Base-by-base conservation (phyloP, 1,140 invertebrate genomes). In the Diachasma alloeum region DNA sequence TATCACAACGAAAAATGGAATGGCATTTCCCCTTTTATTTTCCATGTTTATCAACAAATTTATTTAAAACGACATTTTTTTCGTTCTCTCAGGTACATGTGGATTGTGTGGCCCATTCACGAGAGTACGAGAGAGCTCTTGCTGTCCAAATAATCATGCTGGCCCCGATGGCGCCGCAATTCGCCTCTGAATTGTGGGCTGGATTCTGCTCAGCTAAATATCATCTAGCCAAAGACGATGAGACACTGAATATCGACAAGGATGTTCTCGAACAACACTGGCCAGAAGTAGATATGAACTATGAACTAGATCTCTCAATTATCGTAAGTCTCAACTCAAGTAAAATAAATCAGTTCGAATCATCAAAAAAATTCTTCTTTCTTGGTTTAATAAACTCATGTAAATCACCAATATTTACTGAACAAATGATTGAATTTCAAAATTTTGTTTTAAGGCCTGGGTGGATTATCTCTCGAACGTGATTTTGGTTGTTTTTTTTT, bases 111-210 rank as follows among this genome's bases (percentile, higher is more conserved):
- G 91, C 91, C 15, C 91, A 91, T 75, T 94, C 95, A 84, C 88
- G 89, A n/a, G 92, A 97, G 82, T 98, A 92, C 88, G 95, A 97
- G 88, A 87, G 92, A 80, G 92, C 95, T 11, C 88, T 98, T 68
- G 95, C 93, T 17, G 88, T 90, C 13, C 92, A 96, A 81, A 92
- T 98, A 66, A 95, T 98, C 73, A 94, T 97, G 92, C 82, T 98
- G 4, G 92, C 95, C 4, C 97, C 97, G 0, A 91, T 98, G 78
- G 94, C 94, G 5, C 97, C 97, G 9, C 95, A 97, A 87, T 98
- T 98, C 87, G 93, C 96, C 10, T 96, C 94, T 0, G 96, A 98
- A 88, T 88, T 98, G 37, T 99, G 97, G 97, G 90, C 92, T 37
- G 95, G 93, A 39, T 94, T 97, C 83, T 84, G 91, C 19, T 90